Base-by-base conservation (phyloP, 2,888 invertebrate species). In the Epirrhoe alternata region DNA sequence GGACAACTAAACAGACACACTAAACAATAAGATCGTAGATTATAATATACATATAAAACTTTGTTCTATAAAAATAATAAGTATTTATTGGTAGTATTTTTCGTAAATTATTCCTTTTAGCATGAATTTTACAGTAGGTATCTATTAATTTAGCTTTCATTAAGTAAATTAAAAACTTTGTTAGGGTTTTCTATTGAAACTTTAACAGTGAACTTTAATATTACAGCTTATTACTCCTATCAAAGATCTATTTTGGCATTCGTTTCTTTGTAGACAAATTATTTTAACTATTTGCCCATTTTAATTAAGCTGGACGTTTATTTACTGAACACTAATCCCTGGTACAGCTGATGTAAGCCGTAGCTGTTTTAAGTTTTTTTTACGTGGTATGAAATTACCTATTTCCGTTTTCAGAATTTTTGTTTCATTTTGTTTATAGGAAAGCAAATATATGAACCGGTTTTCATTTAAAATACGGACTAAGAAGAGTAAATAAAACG, bases 201-300 rank as follows among this genome's bases (percentile, higher is more conserved):
- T 16, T 5, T 16, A 47, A 5, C n/a, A n/a, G n/a, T n/a, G n/a
- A 45, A 14, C 45, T 14, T 53, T 53, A 16, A 33, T 14, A 53
- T 12, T n/a, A 33, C 5, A 33, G 57, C 33, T 56, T 45, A 52
- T 53, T 38, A 61, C 35, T 50, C 24, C 49, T 14, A 33, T 47
- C 14, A 62, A 57, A 63, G 31, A 47, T 47, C 56, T 53, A 51
- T 42, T 42, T 62, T 33, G 52, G 24, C 35, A 35, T 58, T 35
- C 10, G 42, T 47, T 47, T 64, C n/a, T 47, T 52, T 16, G 14
- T 16, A 38, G 5, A 38, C 24, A 47, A 61, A 55, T 61, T 60
- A 60, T 56, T 65, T 65, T 16, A 61, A 53, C 60, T 65, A 61
- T 57, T 65, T 65, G 57, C 61, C n/a, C 52, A 51, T 65, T 66